Base-by-base conservation (phyloP, 92 coral and sea anemone species). In the Epizoanthus scotinus region DNA sequence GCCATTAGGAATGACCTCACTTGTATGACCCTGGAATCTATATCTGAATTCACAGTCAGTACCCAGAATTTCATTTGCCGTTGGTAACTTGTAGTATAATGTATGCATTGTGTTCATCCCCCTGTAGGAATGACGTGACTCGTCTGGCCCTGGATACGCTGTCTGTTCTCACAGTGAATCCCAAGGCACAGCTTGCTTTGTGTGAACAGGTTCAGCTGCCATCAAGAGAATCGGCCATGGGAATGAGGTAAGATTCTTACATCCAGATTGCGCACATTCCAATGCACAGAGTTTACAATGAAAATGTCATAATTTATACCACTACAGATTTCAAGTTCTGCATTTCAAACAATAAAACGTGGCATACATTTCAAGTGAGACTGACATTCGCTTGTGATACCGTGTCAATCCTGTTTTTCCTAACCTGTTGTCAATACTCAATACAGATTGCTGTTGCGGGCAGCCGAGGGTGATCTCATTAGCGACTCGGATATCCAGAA, bases 391-490 rank as follows among this genome's bases (percentile, higher is more conserved):
- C 50, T 44, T 6, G 50, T 44, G 0, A 44, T 44, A 13, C 12
- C 50, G 12, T 44, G 50, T 44, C 50, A 6, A 10, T 44, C 50
- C 8, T 44, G 14, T 44, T 44, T 44, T 0, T 10, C 50, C 8
- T 44, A 44, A 7, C 8, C 50, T 44, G 15, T 7, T 63, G 69
- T 25, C 10, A 28, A 36, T 28, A 31, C 20, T 7, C 44, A 73
- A 58, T 38, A 55, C 54, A 75, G 81, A 29, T 34, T 87, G 5
- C 88, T 95, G 25, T 83, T 92, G 8, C 90, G 94, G 18, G 99
- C 99, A 3, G 99, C 96, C 12, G 99, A 94, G 70, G 95, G 94
- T 38, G 93, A 92, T 53, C 86, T 95, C 18, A 91, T 79, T n/a
- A 57, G 89, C 26, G 99, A 95, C 79, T 86, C 94, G 17, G 99